These are phyloP conservation scores for Platysternon megacephalum DNA, from an alignment of 2,113 vertebrate genomes.

Conservation along the genomic window DNA sequence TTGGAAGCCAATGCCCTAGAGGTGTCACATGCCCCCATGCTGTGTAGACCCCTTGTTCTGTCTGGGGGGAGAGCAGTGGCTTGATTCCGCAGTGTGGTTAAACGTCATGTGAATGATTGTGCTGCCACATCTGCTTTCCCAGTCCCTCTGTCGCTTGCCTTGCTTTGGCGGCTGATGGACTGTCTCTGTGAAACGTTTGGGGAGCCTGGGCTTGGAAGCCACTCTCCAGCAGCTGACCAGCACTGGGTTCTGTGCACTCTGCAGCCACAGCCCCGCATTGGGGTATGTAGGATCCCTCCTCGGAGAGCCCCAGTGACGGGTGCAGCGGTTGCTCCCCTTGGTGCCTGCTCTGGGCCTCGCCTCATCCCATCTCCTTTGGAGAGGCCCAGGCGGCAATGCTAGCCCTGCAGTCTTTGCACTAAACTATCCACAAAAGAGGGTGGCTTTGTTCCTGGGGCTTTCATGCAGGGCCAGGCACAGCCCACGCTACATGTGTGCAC, in stretches of 20 bases:
- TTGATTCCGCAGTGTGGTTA: background rate
- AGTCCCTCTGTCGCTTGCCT: background rate
- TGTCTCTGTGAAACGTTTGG: background rate
- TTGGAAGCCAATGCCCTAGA: background rate
- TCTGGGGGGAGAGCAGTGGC: background rate
- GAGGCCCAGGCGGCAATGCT: background rate
- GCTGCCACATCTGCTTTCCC: background rate
- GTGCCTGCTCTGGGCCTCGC: fast-evolving
- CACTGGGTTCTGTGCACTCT: background rate
- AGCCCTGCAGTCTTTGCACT: background rate
- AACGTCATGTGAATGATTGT: background rate
- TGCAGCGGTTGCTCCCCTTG: background rate
- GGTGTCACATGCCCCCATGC: background rate
- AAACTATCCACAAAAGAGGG: background rate
- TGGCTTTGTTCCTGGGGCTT: background rate
- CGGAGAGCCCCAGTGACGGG: background rate
- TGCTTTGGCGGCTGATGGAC: background rate
- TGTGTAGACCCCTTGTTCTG: background rate
- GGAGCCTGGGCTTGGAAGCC: background rate
- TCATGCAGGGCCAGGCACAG: too few species aligned
- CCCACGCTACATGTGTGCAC: background rate
- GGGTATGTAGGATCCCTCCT: background rate
- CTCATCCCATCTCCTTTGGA: background rate
- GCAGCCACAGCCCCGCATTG: background rate
- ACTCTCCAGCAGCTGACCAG: background rate